Percentiles rank a stretch among this genome's conserved stretches.
phyloP scores from a whole-genome alignment of 2,113 vertebrate species.

The Chaetodon trifascialis region DNA sequence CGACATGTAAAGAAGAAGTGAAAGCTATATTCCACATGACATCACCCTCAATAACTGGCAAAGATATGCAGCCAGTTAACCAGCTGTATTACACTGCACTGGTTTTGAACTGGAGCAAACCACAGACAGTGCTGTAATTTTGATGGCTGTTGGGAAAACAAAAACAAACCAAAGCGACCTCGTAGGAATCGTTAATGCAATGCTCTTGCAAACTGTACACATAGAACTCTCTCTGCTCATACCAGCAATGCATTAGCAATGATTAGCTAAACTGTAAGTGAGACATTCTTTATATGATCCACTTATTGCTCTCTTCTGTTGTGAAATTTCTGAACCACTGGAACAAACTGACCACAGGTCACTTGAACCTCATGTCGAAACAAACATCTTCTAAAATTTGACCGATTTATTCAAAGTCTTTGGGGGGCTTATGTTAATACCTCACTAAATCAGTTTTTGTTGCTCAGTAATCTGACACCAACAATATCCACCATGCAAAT shows the following conservation, averaged over 20 bases:
- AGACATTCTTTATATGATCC: no score
- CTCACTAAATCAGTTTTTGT: no score
- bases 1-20: background rate
- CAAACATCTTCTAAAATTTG: background rate
- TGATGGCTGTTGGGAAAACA: background rate
- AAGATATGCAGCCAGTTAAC: background rate
- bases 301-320: background rate
- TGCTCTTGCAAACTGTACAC: background rate
- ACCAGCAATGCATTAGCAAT: background rate
- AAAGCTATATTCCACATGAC: background rate
- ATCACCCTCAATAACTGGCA: background rate
- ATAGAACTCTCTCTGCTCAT: background rate
- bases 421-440: no score
- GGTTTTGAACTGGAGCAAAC: background rate
- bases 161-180: background rate
- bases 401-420: no score
- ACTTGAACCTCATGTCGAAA: background rate
- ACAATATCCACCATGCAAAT: no score
- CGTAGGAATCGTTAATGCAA: background rate
- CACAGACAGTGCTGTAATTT: background rate
- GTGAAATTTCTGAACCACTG: background rate
- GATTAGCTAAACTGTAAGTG: no score
- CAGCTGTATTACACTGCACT: background rate
- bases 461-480: no score
- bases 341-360: background rate